Evolutionary conservation across 2,797 vertebrate species (phyloP), one percentile per base, ranked within the genome.

Genomic region (Octomys mimax): DNA sequence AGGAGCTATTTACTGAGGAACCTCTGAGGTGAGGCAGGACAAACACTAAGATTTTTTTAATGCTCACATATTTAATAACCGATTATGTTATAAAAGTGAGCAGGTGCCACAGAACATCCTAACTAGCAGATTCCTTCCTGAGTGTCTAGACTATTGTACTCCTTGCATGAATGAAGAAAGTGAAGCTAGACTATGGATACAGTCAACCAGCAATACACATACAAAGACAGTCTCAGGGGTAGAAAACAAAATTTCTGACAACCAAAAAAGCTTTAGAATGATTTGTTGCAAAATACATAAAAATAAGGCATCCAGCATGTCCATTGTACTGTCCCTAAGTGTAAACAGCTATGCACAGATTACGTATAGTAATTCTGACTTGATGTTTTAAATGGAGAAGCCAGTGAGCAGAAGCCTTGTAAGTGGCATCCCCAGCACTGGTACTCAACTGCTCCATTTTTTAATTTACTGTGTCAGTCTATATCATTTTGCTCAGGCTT

Each of bases 301-400:
- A 93, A 81, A 77, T 68, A 71, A 78, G 61, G 54, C 52, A 89
- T 42, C 46, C 14, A 73, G 33, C 39, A 54, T 82, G 24, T 93
- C 64, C 61, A 61, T 22, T 86, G 75, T 52, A 81, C 33, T 54
- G 3, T 79, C 49, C 49, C 28, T 68, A 85, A 80, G 18, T 73
- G 89, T 12, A 87, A 73, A 66, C 6, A 64, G 19, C 83, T 96
- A 54, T 59, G 2, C 2, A 82, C 61, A 94, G 42, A 71, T 87
- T 79, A 92, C 57, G 2, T 52, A 46, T 24, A n/a, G 2, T 70
- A 78, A 96, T 96, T 96, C 92, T 96, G 91, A 97, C 42, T 12
- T 78, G 93, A 91, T 92, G 0, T 21, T 95, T 96, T 96, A 52
- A 66, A 42, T 4, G 89, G n/a, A 96, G 73, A 83, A 93, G 94